Percentiles rank a stretch among this genome's conserved stretches.
Conservation (phyloP, 2,888 invertebrate species). For the Pyrochroa serraticornis region DNA sequence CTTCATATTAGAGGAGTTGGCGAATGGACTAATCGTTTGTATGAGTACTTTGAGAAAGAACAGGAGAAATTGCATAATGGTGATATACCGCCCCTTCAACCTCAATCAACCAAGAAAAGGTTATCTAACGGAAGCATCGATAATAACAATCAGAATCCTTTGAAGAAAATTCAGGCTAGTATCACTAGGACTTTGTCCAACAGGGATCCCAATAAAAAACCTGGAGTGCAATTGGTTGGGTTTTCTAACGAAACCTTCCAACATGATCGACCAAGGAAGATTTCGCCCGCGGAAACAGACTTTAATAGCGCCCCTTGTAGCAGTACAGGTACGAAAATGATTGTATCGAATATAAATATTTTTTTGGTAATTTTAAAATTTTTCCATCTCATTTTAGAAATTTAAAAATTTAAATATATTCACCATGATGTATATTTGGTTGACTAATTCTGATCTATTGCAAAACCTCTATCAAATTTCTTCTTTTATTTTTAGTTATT, state of each 20-base stretch:
- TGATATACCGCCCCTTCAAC: slow-evolving; percentile 60
- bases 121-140: slow-evolving; percentile 46
- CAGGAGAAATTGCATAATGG: slow-evolving; percentile 75
- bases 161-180: slow-evolving; percentile 55
- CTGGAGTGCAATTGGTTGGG: slow-evolving; percentile 52
- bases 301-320: slow-evolving; percentile 48
- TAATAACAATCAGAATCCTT: slow-evolving; percentile 48
- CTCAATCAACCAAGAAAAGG: slow-evolving; percentile 37
- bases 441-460: no score
- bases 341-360: no score
- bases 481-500: no score
- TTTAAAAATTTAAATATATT: no score
- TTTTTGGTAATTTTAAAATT: no score
- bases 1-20: slow-evolving; percentile 92
- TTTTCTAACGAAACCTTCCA: slow-evolving; percentile 53
- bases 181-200: slow-evolving; percentile 62
- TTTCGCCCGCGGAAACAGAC: slow-evolving; percentile 42
- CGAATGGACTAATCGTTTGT: slow-evolving; percentile 90
- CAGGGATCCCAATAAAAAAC: slow-evolving; percentile 52
- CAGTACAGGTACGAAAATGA: slow-evolving; percentile 44
- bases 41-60: slow-evolving; percentile 83
- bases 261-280: slow-evolving; percentile 43
- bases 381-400: no score
- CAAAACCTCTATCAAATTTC: no score
- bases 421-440: no score